Base-by-base conservation (phyloP, 2,113 vertebrate species). In the Cottus gobio region DNA sequence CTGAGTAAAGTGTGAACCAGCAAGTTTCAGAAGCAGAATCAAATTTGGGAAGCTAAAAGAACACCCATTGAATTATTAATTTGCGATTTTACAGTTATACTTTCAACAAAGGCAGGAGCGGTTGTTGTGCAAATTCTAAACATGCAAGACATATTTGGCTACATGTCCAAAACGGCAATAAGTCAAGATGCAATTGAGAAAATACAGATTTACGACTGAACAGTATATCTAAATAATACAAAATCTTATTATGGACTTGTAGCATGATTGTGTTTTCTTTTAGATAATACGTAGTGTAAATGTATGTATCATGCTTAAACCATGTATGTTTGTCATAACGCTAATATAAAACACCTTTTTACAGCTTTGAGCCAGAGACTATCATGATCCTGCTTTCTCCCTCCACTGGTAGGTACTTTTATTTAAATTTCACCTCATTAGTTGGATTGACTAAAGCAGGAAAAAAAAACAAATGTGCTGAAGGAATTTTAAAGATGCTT, bases 301-400 rank as follows among this genome's bases (percentile, higher is more conserved):
- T 1, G 5, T 15, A 13, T 30, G 3, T 26, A 11, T 34, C 2
- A 22, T 37, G 36, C 8, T 42, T 6, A 4, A 61, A 20, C 52
- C 26, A 11, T 56, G 30, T 58, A 58, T 58, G 30, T 7, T 7
- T 34, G 34, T 7, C 44, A 13, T n/a, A n/a, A n/a, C n/a, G n/a
- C n/a, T n/a, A n/a, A n/a, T n/a, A n/a, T n/a, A n/a, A n/a, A n/a
- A n/a, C n/a, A 15, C 6, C 10, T 54, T 57, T 15, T 82, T 92
- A 65, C 84, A 93, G 92, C 78, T 84, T 70, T 79, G 77, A 81
- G 16, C 70, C 77, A 77, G 75, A 90, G 36, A 79, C 44, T 71
- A 91, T 70, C 91, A 96, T 96, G 95, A 93, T 95, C 80, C 91
- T 94, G 82, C 88, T 95, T 79, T 90, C 86, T 57, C 78, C 94